These are phyloP conservation scores for Panzeria rudis DNA, from an alignment of 2,888 invertebrate genomes.

Conservation along the genomic window DNA sequence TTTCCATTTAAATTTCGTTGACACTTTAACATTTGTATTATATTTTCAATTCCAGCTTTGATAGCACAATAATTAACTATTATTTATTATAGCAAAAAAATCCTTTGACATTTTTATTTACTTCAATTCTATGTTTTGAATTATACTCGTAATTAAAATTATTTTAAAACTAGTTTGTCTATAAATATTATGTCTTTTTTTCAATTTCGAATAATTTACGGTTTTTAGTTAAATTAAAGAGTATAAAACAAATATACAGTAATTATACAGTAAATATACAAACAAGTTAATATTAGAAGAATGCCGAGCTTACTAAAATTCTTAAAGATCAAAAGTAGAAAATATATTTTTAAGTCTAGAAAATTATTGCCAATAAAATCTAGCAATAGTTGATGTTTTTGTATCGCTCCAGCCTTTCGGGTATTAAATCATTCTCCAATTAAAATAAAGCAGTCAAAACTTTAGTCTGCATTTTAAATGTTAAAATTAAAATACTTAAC, in stretches of 20 bases:
- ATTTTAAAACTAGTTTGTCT: background rate
- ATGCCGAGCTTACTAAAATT: background rate
- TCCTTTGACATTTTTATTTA: background rate
- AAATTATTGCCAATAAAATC: background rate
- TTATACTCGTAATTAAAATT: background rate
- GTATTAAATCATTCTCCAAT: background rate
- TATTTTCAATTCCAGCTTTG: too few species aligned
- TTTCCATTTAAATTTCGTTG: too few species aligned
- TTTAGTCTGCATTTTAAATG: conserved; percentile 29
- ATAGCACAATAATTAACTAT: too few species aligned
- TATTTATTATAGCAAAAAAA: background rate
- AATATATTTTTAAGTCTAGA: background rate
- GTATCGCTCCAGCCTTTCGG: background rate
- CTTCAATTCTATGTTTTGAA: background rate
- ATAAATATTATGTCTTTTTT: background rate
- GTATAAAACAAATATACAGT: too few species aligned
- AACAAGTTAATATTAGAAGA: background rate
- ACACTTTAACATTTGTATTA: too few species aligned
- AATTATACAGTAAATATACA: too few species aligned
- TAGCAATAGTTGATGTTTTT: background rate
- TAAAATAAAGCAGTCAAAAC: background rate
- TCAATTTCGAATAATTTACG: background rate
- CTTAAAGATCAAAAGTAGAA: background rate
- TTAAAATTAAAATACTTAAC: conserved; percentile 44
- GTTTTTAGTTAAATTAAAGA: background rate